Base-by-base conservation (phyloP, 2,113 vertebrate species). In the Anhinga anhinga region DNA sequence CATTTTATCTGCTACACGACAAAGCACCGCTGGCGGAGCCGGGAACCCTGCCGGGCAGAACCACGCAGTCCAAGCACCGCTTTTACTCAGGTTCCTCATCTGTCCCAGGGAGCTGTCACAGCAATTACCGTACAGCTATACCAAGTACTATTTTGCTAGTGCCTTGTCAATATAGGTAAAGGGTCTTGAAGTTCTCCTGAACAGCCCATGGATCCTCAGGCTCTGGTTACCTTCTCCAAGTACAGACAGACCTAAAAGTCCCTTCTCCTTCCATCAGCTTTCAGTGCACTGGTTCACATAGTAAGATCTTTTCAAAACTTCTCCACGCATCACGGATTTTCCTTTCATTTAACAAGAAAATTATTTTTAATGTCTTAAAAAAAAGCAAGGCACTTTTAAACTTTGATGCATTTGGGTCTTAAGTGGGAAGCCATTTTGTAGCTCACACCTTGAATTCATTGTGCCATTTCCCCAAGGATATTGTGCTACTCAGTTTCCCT, bases 81-180 rank as follows among this genome's bases (percentile, higher is more conserved):
- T 50, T 66, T 10, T 56, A 19, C 38, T 52, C 2, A 0, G 5
- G 9, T 62, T 79, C 73, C 55, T 56, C 3, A 0, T 8, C 25
- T 27, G 23, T 32, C 36, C 73, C 44, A 6, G 3, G 15, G 47
- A 44, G 27, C 23, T n/a, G 6, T 19, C 45, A 36, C 13, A 5
- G 18, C 13, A 11, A 66, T 49, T 19, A 27, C 32, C 13, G 0
- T 44, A 27, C 21, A 63, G 10, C 47, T 44, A 22, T 9, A 65
- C 50, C 25, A 40, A 59, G 11, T 13, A 9, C 34, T 49, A 5
- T 9, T 80, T 74, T 27, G 17, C 15, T 55, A 23, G 20, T 38
- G 58, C 38, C 20, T 44, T 23, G 3, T 30, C 52, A 44, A 7
- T n/a, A 14, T 2, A 61, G 12, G 7, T 21, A n/a, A 58, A 78